A percentile compares a stretch with the other conserved stretches of the same genome.
phyloP scores from a whole-genome alignment of 2,797 vertebrate genomes.

The Buceros bicornis region DNA sequence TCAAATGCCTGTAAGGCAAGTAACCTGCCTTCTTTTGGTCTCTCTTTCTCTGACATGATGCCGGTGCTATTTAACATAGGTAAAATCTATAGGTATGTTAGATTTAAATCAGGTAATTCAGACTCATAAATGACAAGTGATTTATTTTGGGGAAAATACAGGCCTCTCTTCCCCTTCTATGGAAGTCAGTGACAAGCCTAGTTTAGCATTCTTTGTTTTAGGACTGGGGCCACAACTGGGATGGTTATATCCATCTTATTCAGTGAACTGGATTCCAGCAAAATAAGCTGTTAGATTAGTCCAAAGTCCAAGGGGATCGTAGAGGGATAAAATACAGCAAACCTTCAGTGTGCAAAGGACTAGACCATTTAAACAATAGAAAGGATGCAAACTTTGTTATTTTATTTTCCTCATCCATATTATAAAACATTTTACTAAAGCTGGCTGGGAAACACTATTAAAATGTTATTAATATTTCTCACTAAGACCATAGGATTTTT shows the following conservation, averaged over 20 bases:
- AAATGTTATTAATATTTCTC: not conserved
- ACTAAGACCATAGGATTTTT: not conserved
- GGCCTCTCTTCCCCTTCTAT: rapidly evolving
- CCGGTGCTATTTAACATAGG: not conserved
- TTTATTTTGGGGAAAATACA: not conserved
- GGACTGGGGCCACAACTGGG: too few species aligned
- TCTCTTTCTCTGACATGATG: not conserved
- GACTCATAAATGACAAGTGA: not conserved
- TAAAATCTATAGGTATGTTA: not conserved
- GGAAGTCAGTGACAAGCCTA: not conserved
- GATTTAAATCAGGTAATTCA: not conserved
- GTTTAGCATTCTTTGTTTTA: not conserved
- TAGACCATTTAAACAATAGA: not conserved
- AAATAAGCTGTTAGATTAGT: not conserved
- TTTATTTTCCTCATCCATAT: not conserved
- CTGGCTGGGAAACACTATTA: not conserved
- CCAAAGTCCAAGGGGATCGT: not conserved
- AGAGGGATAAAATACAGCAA: not conserved
- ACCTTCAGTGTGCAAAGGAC: not conserved
- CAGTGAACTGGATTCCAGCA: not conserved
- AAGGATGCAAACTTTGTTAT: not conserved
- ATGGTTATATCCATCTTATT: not conserved
- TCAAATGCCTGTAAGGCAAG: not conserved
- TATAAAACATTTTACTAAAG: not conserved
- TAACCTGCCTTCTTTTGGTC: not conserved